Percentiles rank a stretch among this genome's conserved stretches.
These are phyloP conservation scores for Hydrotaea diabolus DNA, from an alignment of 2,888 invertebrate species.

Conservation along the genomic window DNA sequence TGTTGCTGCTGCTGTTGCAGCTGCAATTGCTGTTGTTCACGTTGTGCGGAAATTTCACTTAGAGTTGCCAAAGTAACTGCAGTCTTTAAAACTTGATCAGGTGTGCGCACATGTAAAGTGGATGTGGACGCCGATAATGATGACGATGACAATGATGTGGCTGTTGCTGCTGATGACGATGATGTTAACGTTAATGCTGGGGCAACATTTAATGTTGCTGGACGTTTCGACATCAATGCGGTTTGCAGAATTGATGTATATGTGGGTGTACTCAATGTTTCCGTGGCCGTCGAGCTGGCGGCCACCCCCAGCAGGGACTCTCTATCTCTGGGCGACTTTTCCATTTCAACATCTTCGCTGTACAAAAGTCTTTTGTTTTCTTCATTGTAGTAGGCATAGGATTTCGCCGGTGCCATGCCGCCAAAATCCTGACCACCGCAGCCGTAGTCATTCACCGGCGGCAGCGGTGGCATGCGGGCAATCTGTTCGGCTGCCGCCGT, in stretches of 20 bases:
- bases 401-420: slow-evolving; percentile 33
- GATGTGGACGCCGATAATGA: slow-evolving; percentile 66
- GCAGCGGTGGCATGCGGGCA: slow-evolving; percentile 59
- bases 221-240: slow-evolving; percentile 79
- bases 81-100: slow-evolving; percentile 76
- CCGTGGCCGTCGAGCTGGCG: slow-evolving; percentile 51
- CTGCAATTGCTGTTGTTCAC: slow-evolving; percentile 73
- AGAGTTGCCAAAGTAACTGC: slow-evolving; percentile 76
- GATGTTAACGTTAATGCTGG: slow-evolving; percentile 65
- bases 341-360: slow-evolving; percentile 10
- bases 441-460: slow-evolving; percentile 30
- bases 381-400: slow-evolving; percentile 50
- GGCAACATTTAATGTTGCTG: slow-evolving; percentile 69
- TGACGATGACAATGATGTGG: slow-evolving; percentile 69
- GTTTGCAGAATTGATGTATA: slow-evolving; percentile 80
- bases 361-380: slow-evolving; percentile 63
- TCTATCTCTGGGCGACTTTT: slow-evolving; percentile 47
- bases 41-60: slow-evolving; percentile 76
- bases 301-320: slow-evolving; percentile 19
- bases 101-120: slow-evolving; percentile 71
- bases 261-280: slow-evolving; percentile 63
- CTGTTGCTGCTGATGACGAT: slow-evolving; percentile 64
- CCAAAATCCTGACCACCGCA: slow-evolving; percentile 26
- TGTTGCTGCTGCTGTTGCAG: slow-evolving; percentile 70
- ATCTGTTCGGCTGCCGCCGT: slow-evolving; percentile 77